Evolutionary conservation across 2,888 invertebrate species (phyloP).

Genomic region (Tinea pellionella): DNA sequence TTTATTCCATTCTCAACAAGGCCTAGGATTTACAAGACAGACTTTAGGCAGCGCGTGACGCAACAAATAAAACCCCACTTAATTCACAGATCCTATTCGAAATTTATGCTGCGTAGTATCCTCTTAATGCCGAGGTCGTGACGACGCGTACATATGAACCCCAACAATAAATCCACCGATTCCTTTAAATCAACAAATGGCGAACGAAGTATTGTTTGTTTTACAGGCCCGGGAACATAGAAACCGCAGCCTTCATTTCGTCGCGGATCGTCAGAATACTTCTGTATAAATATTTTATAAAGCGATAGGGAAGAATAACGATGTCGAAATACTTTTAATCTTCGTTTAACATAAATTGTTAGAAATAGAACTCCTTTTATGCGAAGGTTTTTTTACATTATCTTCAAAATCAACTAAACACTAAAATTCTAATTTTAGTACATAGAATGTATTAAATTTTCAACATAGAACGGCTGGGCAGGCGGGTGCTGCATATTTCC

Average conservation of each 20-base stretch:
- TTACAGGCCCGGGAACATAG: constrained; percentile 5
- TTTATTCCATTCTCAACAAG: constrained; percentile 36
- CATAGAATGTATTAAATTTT: background rate
- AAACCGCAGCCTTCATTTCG: background rate
- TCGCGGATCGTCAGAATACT: background rate
- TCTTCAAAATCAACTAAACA: background rate
- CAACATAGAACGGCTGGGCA: background rate
- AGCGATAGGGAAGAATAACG: background rate
- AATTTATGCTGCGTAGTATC: constrained; percentile 63
- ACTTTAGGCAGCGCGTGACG: constrained; percentile 46
- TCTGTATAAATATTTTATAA: background rate
- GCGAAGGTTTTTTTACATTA: too few relatives aligned
- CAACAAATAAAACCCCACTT: constrained; percentile 63
- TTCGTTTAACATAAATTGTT: background rate
- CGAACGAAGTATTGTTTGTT: constrained; percentile 10
- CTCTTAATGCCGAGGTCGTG: constrained; percentile 59
- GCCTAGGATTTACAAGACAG: constrained; percentile 34
- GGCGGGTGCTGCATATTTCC: background rate
- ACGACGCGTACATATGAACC: constrained; percentile 58
- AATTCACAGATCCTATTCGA: constrained; percentile 56
- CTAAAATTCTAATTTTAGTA: background rate
- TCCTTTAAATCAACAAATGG: constrained; percentile 37
- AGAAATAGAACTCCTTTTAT: background rate
- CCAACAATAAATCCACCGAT: constrained; percentile 28
- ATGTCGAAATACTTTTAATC: background rate